Percentiles rank a stretch among this genome's conserved stretches.
Evolutionary conservation across 1,140 invertebrate genomes (phyloP).

Genomic region (Popillia japonica): DNA sequence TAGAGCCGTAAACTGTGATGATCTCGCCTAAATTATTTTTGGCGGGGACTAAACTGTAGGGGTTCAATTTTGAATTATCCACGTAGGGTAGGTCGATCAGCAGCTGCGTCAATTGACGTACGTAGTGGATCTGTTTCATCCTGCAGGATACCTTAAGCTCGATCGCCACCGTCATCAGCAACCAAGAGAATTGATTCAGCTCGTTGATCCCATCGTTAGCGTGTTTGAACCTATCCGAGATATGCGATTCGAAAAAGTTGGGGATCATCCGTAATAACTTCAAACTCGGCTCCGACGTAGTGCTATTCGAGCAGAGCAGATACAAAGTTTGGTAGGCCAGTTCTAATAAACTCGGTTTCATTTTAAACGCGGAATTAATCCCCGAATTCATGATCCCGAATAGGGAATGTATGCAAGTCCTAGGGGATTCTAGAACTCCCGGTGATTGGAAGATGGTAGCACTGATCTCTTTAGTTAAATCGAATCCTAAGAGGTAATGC

Average conservation of each 20-base stretch:
- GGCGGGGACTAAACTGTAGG: not conserved
- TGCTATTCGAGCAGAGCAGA: conserved; percentile 75
- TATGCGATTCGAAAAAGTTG: conserved; percentile 62
- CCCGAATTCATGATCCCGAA: conserved; percentile 77
- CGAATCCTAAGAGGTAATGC: conserved; percentile 90
- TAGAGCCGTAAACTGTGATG: not conserved
- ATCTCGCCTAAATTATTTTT: not conserved
- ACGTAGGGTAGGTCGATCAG: conserved; percentile 55
- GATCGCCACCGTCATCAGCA: conserved; percentile 72
- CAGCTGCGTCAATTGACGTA: conserved; percentile 46
- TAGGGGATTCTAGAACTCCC: conserved; percentile 76
- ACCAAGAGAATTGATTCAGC: conserved; percentile 68
- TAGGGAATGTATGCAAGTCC: conserved; percentile 86
- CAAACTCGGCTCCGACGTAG: conserved; percentile 78
- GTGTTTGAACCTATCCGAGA: conserved; percentile 48
- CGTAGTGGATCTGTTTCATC: conserved; percentile 68
- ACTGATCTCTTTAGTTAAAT: conserved; percentile 69
- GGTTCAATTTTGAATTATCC: conserved; percentile 63
- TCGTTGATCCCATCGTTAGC: conserved; percentile 54
- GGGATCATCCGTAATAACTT: conserved; percentile 72
- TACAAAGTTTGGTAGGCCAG: conserved; percentile 81
- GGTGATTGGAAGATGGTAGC: conserved; percentile 76
- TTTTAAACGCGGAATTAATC: conserved; percentile 57
- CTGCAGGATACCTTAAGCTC: conserved; percentile 69
- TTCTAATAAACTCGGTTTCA: conserved; percentile 60